phyloP scores from a whole-genome alignment of 2,113 vertebrate genomes.

The Camelus dromedarius region DNA sequence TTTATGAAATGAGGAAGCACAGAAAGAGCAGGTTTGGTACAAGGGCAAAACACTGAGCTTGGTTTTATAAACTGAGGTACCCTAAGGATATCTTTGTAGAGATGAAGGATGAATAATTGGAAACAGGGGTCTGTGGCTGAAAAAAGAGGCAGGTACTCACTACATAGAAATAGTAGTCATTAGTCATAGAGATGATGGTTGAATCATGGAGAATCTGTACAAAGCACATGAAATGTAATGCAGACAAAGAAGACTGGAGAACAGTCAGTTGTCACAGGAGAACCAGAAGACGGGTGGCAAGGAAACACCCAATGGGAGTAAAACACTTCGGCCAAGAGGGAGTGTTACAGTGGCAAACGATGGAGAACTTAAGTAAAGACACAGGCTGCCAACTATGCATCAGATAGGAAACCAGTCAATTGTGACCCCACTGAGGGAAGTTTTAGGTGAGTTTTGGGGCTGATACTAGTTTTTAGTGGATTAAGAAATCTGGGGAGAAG shows the following conservation, averaged over 20 bases:
- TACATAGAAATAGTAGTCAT: neutral
- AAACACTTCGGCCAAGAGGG: neutral
- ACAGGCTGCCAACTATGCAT: neutral
- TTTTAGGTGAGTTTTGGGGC: neutral
- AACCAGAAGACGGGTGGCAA: neutral
- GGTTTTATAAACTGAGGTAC: neutral
- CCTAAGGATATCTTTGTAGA: neutral
- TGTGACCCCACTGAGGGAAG: neutral
- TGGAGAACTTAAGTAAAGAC: neutral
- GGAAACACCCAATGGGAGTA: neutral
- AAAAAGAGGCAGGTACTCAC: neutral
- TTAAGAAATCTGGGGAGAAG: neutral
- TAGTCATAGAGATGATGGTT: neutral
- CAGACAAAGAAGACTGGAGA: neutral
- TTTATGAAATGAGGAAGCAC: neutral
- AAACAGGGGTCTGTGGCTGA: neutral
- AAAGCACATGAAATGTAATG: neutral
- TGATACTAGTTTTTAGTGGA: neutral
- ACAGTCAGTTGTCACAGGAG: neutral
- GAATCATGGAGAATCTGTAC: neutral
- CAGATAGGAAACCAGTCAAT: rapidly evolving
- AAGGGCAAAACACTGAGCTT: neutral
- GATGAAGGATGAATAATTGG: neutral
- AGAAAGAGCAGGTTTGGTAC: neutral
- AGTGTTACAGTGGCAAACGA: rapidly evolving